Evolutionary conservation across 2,888 invertebrate species (phyloP).

Genomic region (Unio pictorum): DNA sequence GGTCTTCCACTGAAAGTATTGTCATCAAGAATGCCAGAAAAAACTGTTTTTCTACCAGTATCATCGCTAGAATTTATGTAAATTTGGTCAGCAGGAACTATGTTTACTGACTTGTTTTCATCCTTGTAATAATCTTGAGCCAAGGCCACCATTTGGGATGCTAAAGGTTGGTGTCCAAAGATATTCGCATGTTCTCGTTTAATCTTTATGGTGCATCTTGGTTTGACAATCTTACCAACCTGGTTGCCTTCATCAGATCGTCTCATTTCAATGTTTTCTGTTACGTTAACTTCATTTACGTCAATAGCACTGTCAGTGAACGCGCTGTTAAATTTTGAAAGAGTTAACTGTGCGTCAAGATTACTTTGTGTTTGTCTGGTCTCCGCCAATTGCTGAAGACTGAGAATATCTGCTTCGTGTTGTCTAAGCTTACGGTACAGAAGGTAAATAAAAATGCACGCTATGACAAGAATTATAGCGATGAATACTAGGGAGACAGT

Average conservation of each 20-base stretch:
- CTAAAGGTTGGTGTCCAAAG: constrained; percentile 19
- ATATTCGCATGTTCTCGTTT: constrained; percentile 19
- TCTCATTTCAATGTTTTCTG: background rate
- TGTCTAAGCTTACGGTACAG: constrained; percentile 17
- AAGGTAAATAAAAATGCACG: constrained; percentile 4
- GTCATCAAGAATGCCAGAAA: no score
- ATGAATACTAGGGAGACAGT: no score
- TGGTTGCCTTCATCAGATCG: constrained; percentile 2
- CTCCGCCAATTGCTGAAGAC: constrained; percentile 8
- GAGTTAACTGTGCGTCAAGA: background rate
- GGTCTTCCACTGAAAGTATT: constrained; percentile 16
- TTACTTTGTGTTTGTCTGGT: background rate
- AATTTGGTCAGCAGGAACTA: constrained; percentile 26
- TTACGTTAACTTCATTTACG: constrained; percentile 13
- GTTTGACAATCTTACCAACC: background rate
- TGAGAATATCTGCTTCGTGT: constrained; percentile 18
- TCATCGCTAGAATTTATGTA: constrained; percentile 14
- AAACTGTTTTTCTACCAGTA: background rate
- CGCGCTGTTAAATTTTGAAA: background rate
- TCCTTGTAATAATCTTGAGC: constrained; percentile 25
- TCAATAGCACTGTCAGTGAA: constrained; percentile 19
- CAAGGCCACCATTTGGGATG: constrained; percentile 21
- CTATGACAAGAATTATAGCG: no score
- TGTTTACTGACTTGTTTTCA: constrained; percentile 9
- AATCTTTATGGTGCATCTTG: constrained; percentile 13